A percentile compares a stretch with the other conserved stretches of the same genome.
Conservation (phyloP, 2,888 invertebrate genomes). For the Pristionchus entomophagus region DNA sequence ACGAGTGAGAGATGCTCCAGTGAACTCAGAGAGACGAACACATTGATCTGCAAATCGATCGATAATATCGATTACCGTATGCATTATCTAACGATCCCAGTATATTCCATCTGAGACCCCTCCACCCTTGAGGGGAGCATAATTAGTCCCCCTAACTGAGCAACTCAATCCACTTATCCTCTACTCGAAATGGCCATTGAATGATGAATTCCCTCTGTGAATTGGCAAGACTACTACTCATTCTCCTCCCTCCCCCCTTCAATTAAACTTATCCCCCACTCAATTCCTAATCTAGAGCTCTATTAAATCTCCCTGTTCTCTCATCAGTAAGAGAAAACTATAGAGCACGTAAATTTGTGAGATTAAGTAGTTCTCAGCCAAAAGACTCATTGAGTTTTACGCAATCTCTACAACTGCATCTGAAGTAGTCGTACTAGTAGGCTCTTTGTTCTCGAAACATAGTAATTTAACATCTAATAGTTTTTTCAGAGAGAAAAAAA, state of each 20-base stretch:
- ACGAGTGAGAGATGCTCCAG: slow-evolving; percentile 8
- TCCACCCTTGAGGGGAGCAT: neutral
- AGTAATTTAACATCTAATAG: too few species aligned
- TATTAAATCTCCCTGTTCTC: neutral
- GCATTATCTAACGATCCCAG: neutral
- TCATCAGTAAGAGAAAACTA: too few species aligned
- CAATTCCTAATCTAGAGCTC: neutral
- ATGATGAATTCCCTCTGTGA: slow-evolving; percentile 9
- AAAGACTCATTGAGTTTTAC: neutral
- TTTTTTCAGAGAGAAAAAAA: neutral
- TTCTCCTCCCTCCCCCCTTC: neutral
- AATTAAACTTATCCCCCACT: slow-evolving; percentile 35
- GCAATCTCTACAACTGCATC: slow-evolving; percentile 13
- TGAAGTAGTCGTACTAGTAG: neutral
- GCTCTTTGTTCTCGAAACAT: neutral
- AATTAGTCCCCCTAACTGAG: too few species aligned
- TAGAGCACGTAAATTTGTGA: too few species aligned
- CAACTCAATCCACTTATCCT: neutral
- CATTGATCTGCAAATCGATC: slow-evolving; percentile 26
- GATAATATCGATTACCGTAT: neutral
- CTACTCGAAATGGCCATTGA: neutral
- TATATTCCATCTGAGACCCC: neutral
- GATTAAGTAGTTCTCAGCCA: neutral
- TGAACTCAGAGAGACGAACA: slow-evolving; percentile 30
- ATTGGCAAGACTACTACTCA: slow-evolving; percentile 3